Evolutionary conservation across 2,888 invertebrate genomes (phyloP).

Genomic region (Petrophora chlorosata): DNA sequence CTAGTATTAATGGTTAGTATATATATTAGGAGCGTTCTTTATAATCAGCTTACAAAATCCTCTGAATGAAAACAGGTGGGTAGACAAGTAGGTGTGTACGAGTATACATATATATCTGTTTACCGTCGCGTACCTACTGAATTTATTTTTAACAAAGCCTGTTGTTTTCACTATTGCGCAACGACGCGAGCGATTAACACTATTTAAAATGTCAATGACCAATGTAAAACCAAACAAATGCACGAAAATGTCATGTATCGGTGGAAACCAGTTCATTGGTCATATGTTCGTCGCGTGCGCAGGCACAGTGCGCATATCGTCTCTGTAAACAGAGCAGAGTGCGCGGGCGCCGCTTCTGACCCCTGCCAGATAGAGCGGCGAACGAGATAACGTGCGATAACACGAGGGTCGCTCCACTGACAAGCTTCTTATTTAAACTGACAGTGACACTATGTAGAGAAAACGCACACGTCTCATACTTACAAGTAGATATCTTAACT

Average conservation of each 20-base stretch:
- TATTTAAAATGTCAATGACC: constrained; percentile 38
- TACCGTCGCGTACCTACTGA: too few species aligned
- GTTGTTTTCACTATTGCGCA: constrained; percentile 26
- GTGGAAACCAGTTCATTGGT: constrained; percentile 47
- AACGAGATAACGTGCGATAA: constrained; percentile 53
- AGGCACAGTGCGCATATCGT: constrained; percentile 49
- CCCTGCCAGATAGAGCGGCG: constrained; percentile 58
- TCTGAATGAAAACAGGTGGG: too few species aligned
- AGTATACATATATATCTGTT: too few species aligned
- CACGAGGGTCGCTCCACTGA: constrained; percentile 42
- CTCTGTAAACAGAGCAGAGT: constrained; percentile 62
- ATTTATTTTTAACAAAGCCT: constrained; percentile 13
- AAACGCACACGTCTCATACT: not conserved
- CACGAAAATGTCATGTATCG: constrained; percentile 28
- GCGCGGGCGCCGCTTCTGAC: constrained; percentile 66
- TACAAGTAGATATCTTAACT: not conserved
- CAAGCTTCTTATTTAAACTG: constrained; percentile 34
- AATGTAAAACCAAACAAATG: constrained; percentile 42
- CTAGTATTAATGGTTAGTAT: too few species aligned
- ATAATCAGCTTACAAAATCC: too few species aligned
- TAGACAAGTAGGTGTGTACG: too few species aligned
- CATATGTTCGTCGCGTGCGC: constrained; percentile 73
- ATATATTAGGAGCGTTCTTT: too few species aligned
- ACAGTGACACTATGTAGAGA: constrained; percentile 1
- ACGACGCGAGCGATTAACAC: constrained; percentile 6